Percentiles rank a stretch among this genome's conserved stretches.
Conservation (phyloP, 2,888 invertebrate species). For the Calliphora vomitoria region DNA sequence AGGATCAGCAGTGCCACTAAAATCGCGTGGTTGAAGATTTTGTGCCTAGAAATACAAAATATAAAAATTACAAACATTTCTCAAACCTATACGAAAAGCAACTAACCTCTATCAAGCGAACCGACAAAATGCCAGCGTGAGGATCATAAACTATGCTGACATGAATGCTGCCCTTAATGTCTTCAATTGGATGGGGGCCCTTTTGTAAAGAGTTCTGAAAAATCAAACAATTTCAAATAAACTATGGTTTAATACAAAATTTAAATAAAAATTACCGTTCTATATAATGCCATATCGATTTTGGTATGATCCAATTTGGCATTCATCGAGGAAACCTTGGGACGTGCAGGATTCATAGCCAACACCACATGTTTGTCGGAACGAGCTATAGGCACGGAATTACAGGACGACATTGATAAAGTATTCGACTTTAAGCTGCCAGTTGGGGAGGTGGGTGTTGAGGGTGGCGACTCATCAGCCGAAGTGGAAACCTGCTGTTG, state of each 20-base stretch:
- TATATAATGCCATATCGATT: conserved; percentile 87
- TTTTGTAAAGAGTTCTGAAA: conserved; percentile 82
- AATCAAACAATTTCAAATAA: not conserved
- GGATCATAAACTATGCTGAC: conserved; percentile 87
- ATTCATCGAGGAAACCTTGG: conserved; percentile 87
- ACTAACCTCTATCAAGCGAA: conserved; percentile 87
- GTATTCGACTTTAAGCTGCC: conserved; percentile 84
- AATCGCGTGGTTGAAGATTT: conserved; percentile 86
- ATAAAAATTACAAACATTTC: not conserved
- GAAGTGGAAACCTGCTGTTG: conserved; percentile 80
- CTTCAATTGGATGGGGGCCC: conserved; percentile 82
- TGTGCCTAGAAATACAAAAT: conserved; percentile 84
- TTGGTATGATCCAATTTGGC: conserved; percentile 88
- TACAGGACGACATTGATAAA: conserved; percentile 82
- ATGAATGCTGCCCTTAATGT: conserved; percentile 87
- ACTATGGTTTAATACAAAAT: not conserved
- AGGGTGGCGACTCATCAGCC: conserved; percentile 84
- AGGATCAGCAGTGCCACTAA: conserved; percentile 88
- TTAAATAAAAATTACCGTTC: conserved; percentile 83
- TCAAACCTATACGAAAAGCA: not conserved
- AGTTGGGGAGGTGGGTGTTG: conserved; percentile 85
- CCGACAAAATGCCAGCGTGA: conserved; percentile 87
- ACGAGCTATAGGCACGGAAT: conserved; percentile 84
- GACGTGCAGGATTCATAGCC: conserved; percentile 85
- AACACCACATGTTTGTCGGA: conserved; percentile 86